These are phyloP conservation scores for Stegostoma tigrinum DNA, from an alignment of 2,113 vertebrate genomes.

Conservation along the genomic window DNA sequence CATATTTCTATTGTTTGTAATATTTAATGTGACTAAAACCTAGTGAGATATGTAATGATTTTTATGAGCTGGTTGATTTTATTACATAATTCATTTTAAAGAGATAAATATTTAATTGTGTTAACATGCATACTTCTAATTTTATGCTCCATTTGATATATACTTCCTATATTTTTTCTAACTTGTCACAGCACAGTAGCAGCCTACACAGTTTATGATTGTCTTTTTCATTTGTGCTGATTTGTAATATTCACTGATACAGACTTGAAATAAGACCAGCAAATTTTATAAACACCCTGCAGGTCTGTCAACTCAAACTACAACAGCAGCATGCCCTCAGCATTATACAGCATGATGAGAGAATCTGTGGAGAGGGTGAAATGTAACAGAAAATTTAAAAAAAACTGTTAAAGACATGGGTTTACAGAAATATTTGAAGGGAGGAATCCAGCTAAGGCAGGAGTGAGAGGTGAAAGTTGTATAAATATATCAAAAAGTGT, in stretches of 20 bases:
- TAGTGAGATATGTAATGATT: background rate
- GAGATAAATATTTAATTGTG: background rate
- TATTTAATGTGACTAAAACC: background rate
- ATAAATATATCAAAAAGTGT: background rate
- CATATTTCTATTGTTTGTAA: background rate
- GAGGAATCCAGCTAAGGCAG: background rate
- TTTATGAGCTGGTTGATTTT: background rate
- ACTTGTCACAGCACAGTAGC: background rate
- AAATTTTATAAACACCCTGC: background rate
- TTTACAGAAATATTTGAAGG: background rate
- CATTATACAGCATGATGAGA: background rate
- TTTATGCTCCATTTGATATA: constrained; percentile 14
- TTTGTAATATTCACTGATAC: background rate
- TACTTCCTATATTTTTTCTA: background rate
- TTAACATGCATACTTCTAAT: constrained; percentile 3
- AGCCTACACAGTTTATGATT: background rate
- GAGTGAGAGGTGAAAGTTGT: background rate
- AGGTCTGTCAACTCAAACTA: background rate
- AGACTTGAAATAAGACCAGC: background rate
- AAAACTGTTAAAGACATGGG: background rate
- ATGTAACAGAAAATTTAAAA: background rate
- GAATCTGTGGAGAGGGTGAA: background rate
- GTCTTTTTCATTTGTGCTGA: background rate
- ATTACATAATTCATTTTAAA: constrained; percentile 7
- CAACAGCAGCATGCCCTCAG: background rate